A percentile compares a stretch with the other conserved stretches of the same genome.
Evolutionary conservation across 2,888 invertebrate species (phyloP).

Genomic region (Campoletis raptor): DNA sequence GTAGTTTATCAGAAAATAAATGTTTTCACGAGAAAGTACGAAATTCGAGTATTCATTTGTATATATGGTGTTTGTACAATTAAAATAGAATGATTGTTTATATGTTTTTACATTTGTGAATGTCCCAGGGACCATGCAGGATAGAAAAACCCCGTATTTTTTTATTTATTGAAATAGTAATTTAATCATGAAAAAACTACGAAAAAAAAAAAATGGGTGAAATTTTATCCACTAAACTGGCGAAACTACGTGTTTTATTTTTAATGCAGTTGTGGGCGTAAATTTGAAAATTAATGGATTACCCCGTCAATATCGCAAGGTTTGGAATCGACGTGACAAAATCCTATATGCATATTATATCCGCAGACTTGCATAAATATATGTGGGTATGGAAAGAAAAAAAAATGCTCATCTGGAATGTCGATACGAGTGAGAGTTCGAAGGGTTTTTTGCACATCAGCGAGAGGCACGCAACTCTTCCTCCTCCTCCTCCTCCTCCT

Average conservation of each 20-base stretch:
- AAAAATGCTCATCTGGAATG: conserved; percentile 54
- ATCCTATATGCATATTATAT: conserved; percentile 36
- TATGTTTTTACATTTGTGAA: no score
- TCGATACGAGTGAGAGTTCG: conserved; percentile 64
- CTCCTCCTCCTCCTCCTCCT: conserved; percentile 14
- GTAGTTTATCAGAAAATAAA: no score
- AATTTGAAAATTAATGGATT: conserved; percentile 62
- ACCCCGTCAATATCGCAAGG: conserved; percentile 55
- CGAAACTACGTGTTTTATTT: not conserved
- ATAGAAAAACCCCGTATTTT: no score
- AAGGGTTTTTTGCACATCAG: conserved; percentile 60
- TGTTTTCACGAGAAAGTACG: no score
- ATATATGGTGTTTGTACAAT: no score
- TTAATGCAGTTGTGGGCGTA: not conserved
- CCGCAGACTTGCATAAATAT: not conserved
- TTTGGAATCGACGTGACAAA: conserved; percentile 55
- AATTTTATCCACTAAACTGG: not conserved
- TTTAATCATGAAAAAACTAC: no score
- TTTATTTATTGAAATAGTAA: no score
- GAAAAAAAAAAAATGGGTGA: not conserved
- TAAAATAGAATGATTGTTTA: no score
- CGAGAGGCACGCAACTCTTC: conserved; percentile 40
- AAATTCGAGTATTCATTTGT: no score
- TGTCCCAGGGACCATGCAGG: no score
- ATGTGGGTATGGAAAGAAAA: conserved; percentile 20